Conservation (phyloP, 2,113 vertebrate species). For the Ophiodon elongatus region DNA sequence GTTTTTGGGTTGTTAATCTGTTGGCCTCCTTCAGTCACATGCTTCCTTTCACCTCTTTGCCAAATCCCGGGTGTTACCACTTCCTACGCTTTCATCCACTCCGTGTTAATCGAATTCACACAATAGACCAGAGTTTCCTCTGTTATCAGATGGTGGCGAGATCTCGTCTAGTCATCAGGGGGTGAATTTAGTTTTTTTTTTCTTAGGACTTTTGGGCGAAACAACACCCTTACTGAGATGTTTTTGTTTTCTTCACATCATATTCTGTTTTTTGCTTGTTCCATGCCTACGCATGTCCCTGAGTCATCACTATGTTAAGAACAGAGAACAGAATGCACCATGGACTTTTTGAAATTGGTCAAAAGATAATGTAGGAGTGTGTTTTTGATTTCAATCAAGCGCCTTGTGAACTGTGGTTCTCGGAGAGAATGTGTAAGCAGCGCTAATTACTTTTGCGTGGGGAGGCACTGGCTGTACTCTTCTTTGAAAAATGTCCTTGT, state of each 20-base stretch:
- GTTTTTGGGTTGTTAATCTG: slow-evolving; percentile 21
- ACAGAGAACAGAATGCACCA: not conserved
- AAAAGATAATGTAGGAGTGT: not conserved
- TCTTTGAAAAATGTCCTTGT: slow-evolving; percentile 37
- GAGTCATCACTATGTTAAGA: not conserved
- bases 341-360: not conserved
- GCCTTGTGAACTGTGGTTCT: slow-evolving; percentile 10
- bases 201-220: not conserved
- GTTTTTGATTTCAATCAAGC: slow-evolving; percentile 21
- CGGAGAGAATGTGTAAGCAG: not conserved
- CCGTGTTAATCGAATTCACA: slow-evolving; percentile 53
- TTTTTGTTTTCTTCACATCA: not conserved
- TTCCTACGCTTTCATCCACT: slow-evolving; percentile 64
- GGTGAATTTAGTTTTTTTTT: not conserved
- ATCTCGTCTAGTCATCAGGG: slow-evolving; percentile 63
- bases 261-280: not conserved
- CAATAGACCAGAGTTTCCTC: slow-evolving; percentile 70
- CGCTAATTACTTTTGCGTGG: slow-evolving; percentile 14
- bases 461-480: slow-evolving; percentile 15
- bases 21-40: slow-evolving; percentile 32
- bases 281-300: not conserved
- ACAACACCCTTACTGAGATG: not conserved
- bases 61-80: slow-evolving; percentile 48
- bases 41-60: slow-evolving; percentile 48
- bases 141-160: slow-evolving; percentile 31